Base-by-base conservation (phyloP, 64 coral and sea anemone species). In the Actinia tenebrosa region DNA sequence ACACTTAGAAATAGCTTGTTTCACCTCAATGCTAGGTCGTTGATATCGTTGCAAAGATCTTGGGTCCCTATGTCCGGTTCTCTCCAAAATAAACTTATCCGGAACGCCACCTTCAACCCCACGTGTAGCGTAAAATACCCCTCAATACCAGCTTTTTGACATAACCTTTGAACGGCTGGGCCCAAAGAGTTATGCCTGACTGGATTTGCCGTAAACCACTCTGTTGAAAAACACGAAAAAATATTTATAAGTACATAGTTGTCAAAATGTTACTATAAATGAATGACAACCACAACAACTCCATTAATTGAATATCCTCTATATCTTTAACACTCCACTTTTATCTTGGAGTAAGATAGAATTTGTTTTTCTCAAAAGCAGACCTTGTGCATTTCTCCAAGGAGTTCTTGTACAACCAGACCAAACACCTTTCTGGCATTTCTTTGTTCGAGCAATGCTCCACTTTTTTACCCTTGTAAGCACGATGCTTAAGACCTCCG, bases 401-500 rank as follows among this genome's bases (percentile, higher is more conserved):
- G 68, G 84, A 90, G 53, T 84, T 77, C 81, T 90, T 90, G 23
- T 84, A 84, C 25, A 90, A 64, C 13, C 66, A 30, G 50, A 84
- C 60, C 26, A 89, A 88, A 42, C 87, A 80, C 72, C 78, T 56
- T 79, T 79, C 75, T 78, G 54, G 53, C 22, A 37, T 61, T 62
- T 64, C 59, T 62, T 22, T 25, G 63, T 84, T 90, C 54, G 46
- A 46, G 52, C 58, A 90, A 27, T 90, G 81, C 15, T 78, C 88
- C 14, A 85, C 80, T 71, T 27, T 68, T 54, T 84, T 90, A 53
- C 47, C 54, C 80, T 78, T 83, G 45, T 72, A 84, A 7, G 80
- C 71, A 72, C 61, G 77, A 80, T 88, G 59, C 45, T 87, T 87
- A 55, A 46, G 69, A 50, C 86, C 86, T 45, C 86, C 86, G 22